These are phyloP conservation scores for Noctuana brunneofusca DNA, from an alignment of 2,888 invertebrate species.

Conservation along the genomic window DNA sequence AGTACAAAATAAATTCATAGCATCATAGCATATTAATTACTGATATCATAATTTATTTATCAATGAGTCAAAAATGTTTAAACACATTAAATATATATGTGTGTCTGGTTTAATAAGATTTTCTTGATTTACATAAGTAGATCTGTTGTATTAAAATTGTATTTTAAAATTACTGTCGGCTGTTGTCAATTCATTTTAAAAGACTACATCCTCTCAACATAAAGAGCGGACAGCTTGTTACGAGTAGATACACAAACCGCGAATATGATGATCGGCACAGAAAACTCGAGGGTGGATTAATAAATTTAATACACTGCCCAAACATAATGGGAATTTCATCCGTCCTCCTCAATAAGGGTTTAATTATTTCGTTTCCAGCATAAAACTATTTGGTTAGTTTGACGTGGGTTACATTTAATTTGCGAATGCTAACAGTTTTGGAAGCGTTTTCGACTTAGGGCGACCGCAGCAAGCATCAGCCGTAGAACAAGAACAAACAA, in stretches of 20 bases:
- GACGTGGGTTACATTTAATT: slow-evolving; percentile 81
- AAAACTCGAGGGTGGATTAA: slow-evolving; percentile 26
- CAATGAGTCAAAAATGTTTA: no score
- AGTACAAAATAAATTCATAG: no score
- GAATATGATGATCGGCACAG: slow-evolving; percentile 18
- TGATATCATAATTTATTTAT: no score
- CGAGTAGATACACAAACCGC: slow-evolving; percentile 8
- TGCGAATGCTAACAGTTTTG: slow-evolving; percentile 75
- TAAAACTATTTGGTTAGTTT: slow-evolving; percentile 76
- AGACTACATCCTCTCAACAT: slow-evolving; percentile 5
- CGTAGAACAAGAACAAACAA: slow-evolving; percentile 77
- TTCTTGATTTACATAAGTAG: background rate
- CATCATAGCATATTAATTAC: no score
- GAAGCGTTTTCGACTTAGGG: slow-evolving; percentile 73
- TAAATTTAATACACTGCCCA: slow-evolving; percentile 31
- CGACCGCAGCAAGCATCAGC: slow-evolving; percentile 74
- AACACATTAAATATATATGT: no score
- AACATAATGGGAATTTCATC: slow-evolving; percentile 19
- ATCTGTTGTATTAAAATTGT: background rate
- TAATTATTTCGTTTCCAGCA: slow-evolving; percentile 72
- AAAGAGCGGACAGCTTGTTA: slow-evolving; percentile 7
- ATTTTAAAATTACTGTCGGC: background rate
- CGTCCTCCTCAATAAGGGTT: slow-evolving; percentile 44
- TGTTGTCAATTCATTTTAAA: slow-evolving; percentile 15
- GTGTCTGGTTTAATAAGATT: no score